Conservation (phyloP, 2,113 vertebrate species). For the Anser brachyrhynchus region DNA sequence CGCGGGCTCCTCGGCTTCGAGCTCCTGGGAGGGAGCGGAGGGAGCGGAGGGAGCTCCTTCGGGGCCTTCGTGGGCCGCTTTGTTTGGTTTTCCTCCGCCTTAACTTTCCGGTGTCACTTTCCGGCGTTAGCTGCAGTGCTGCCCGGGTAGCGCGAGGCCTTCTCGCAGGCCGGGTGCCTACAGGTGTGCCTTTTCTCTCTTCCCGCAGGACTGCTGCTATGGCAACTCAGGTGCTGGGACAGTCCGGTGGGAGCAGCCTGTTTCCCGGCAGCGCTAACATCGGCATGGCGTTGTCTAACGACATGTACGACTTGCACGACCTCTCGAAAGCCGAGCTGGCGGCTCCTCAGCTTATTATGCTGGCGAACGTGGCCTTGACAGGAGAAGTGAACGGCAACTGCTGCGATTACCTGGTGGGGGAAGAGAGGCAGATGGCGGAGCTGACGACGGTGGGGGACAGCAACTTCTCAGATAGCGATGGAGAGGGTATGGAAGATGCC, state of each 20-base stretch:
- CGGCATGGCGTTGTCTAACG: constrained; percentile 79
- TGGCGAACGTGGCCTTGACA: constrained; percentile 92
- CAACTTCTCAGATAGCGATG: constrained; percentile 92
- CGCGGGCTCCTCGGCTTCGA: background rate
- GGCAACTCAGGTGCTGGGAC: constrained; percentile 88
- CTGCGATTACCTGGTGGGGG: constrained; percentile 81
- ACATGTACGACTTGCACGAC: constrained; percentile 83
- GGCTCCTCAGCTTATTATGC: constrained; percentile 94
- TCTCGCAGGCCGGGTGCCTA: background rate
- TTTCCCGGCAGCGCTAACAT: constrained; percentile 76
- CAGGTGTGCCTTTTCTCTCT: constrained; percentile 3
- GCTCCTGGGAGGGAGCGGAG: too few relatives aligned
- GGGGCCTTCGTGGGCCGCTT: too few relatives aligned
- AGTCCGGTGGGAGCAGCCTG: constrained; percentile 80
- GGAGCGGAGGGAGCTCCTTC: background rate
- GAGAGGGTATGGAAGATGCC: constrained; percentile 81
- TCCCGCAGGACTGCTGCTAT: constrained; percentile 75
- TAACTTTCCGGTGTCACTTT: too few relatives aligned
- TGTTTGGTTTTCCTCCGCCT: too few relatives aligned
- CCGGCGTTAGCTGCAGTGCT: background rate
- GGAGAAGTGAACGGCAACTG: constrained; percentile 81
- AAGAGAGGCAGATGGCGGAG: constrained; percentile 95
- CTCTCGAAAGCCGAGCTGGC: constrained; percentile 86
- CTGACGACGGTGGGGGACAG: constrained; percentile 88
- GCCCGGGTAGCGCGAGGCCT: background rate